Evolutionary conservation across 2,113 vertebrate species (phyloP).

Genomic region (Globicephala melas): DNA sequence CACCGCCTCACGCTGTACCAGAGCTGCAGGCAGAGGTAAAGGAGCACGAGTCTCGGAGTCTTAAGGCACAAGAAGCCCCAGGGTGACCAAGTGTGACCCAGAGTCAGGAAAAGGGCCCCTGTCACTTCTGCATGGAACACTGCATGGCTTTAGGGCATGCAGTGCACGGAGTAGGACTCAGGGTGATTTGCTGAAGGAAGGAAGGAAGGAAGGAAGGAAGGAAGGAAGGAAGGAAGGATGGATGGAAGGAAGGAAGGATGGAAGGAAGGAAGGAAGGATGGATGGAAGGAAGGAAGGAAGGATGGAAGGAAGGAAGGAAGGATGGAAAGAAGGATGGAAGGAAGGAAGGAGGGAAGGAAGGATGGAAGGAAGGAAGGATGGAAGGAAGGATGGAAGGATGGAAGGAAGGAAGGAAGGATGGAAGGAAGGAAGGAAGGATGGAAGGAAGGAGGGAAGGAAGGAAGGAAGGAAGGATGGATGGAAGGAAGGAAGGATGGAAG

Average conservation of each 20-base stretch:
- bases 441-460: not conserved
- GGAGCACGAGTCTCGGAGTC: not conserved
- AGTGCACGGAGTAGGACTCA: no score
- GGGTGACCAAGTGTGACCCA: not conserved
- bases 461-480: no score
- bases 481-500: no score
- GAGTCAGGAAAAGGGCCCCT: not conserved
- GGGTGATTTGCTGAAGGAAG: not conserved
- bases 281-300: no score
- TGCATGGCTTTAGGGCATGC: no score
- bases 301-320: not conserved
- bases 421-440: not conserved
- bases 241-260: not conserved
- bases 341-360: not conserved
- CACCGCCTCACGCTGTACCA: not conserved
- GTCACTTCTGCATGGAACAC: not conserved
- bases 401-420: no score
- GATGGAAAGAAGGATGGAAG: not conserved
- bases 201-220: not conserved
- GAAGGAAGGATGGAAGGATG: not conserved
- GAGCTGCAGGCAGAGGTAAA: not conserved
- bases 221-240: no score
- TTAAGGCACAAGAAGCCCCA: not conserved
- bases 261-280: not conserved
- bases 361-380: no score